A percentile compares a stretch with the other conserved stretches of the same genome.
Evolutionary conservation across 2,113 vertebrate species (phyloP).

Genomic region (Dolichotis patagonum): DNA sequence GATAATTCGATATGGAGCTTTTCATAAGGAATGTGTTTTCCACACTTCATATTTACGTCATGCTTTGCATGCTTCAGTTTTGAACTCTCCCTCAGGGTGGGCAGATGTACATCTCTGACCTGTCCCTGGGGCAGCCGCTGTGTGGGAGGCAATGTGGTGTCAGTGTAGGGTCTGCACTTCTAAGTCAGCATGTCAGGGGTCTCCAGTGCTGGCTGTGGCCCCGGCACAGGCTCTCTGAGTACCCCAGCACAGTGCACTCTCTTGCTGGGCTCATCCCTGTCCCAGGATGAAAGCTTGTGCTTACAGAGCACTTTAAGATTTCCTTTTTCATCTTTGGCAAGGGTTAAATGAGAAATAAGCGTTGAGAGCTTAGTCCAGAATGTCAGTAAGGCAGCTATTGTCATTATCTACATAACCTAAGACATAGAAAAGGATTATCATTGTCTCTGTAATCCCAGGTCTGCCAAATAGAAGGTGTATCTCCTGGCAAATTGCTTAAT

Average conservation of each 20-base stretch:
- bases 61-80: conserved; percentile 58
- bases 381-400: neutral
- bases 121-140: conserved; percentile 1
- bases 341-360: neutral
- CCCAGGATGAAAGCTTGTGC: neutral
- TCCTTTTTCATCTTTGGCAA: neutral
- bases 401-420: neutral
- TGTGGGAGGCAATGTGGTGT: conserved; percentile 53
- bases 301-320: neutral
- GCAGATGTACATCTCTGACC: conserved; percentile 33
- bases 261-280: neutral
- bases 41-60: conserved; percentile 74
- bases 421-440: neutral
- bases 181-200: neutral
- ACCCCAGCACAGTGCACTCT: neutral
- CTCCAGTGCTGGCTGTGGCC: neutral
- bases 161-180: neutral
- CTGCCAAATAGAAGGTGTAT: neutral
- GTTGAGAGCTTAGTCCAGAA: neutral
- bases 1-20: conserved; percentile 70
- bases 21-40: conserved; percentile 76
- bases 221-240: neutral
- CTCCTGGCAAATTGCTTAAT: neutral
- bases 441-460: neutral
- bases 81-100: conserved; percentile 55